These are phyloP conservation scores for Eupeodes corollae DNA, from an alignment of 1,140 invertebrate species.

Conservation along the genomic window DNA sequence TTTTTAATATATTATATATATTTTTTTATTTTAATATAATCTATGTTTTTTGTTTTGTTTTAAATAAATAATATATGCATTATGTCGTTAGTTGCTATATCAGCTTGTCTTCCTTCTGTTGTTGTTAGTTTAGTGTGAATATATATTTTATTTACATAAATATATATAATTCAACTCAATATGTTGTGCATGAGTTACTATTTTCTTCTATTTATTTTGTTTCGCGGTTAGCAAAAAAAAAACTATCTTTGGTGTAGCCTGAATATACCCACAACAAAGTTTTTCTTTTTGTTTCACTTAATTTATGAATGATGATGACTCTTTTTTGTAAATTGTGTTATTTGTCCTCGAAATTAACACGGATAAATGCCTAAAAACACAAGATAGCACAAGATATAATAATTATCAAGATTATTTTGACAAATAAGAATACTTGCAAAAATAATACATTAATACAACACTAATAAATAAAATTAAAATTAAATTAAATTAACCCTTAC, in stretches of 20 bases:
- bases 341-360: slow-evolving; percentile 37
- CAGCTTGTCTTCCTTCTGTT: slow-evolving; percentile 2
- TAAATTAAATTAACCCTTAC: not conserved
- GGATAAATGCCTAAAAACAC: slow-evolving; percentile 37
- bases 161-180: slow-evolving; percentile 11
- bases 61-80: slow-evolving; percentile 20
- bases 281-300: slow-evolving; percentile 11
- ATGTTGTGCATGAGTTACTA: slow-evolving; percentile 22
- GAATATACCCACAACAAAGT: not conserved
- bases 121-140: slow-evolving; percentile 8
- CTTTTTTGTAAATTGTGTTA: slow-evolving; percentile 11
- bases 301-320: slow-evolving; percentile 8
- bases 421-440: not conserved
- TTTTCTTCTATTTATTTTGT: slow-evolving; percentile 14
- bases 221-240: slow-evolving; percentile 5
- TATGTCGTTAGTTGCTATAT: not conserved
- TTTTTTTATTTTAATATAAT: slow-evolving; percentile 3
- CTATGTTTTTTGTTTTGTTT: slow-evolving; percentile 7
- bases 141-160: slow-evolving; percentile 3
- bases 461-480: slow-evolving; percentile 1
- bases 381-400: slow-evolving; percentile 20
- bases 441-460: not conserved
- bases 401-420: slow-evolving; percentile 7
- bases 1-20: slow-evolving; percentile 13
- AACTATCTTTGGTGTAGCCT: slow-evolving; percentile 6